phyloP scores from a whole-genome alignment of 2,888 invertebrate species.

The Meloe dianella region DNA sequence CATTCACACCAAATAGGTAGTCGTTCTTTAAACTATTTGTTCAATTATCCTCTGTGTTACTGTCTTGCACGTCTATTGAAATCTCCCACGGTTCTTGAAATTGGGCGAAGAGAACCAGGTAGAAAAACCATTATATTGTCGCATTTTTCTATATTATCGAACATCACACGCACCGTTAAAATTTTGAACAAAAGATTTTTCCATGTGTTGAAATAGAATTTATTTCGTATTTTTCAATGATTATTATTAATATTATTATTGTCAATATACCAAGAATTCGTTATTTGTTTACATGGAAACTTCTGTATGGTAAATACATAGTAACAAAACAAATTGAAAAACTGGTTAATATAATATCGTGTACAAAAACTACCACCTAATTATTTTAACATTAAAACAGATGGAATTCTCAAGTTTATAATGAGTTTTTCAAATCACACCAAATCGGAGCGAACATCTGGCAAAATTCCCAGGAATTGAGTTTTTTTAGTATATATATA shows the following conservation, averaged over 20 bases:
- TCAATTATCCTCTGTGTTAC: background rate
- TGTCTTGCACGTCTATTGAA: constrained; percentile 1
- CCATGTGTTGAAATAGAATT: background rate
- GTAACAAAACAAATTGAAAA: background rate
- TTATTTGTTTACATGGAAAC: background rate
- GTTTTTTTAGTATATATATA: too few species aligned
- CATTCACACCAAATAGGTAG: constrained; percentile 1
- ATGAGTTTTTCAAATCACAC: background rate
- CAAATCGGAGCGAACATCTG: background rate
- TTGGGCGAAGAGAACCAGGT: background rate
- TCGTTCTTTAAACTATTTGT: background rate
- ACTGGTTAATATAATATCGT: background rate
- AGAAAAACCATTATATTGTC: background rate
- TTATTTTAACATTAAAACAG: background rate
- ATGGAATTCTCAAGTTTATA: background rate
- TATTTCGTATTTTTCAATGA: background rate
- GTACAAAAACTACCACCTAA: background rate
- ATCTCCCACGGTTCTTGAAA: background rate
- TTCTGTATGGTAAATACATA: background rate
- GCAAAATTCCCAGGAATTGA: background rate
- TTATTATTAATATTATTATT: too few species aligned
- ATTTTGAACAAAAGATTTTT: background rate
- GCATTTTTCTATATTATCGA: background rate
- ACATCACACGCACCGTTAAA: constrained; percentile 3
- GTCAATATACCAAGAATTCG: background rate